Evolutionary conservation across 2,888 invertebrate species (phyloP), one percentile per base, ranked within the genome.

Genomic region (Catotricha subobsoleta): DNA sequence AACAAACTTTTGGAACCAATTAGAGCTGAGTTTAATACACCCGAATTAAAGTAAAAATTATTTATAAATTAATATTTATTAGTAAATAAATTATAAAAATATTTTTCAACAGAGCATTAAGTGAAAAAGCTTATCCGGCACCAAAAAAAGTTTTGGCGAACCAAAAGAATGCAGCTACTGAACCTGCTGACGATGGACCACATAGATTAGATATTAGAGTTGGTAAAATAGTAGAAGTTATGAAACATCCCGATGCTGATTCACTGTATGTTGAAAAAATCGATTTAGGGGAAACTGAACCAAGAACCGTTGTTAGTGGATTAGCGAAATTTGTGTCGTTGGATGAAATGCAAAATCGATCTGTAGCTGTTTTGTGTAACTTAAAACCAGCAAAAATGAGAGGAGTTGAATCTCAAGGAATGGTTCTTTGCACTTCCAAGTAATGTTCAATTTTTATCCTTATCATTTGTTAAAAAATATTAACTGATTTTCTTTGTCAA

Each of bases 361-460:
- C 84, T 62, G 95, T 94, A 5, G 81, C 97, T 4, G 86, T 97
- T 3, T 65, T 98, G 39, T 92, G 92, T 51, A 98, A 98, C 62
- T 70, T 98, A 39, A 98, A 98, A 65, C 80, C 97, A 28, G 91
- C 90, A 12, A 97, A 94, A 69, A 86, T 97, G 79, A 71, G 94
- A 48, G 92, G 94, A 39, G 67, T 94, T 21, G 76, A 82, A 50
- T 92, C 92, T 0, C 77, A 80, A 57, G 94, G 90, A 46, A 92
- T 94, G 91, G 83, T 94, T 28, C 67, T 94, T 37, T 92, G 91
- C 67, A 88, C 90, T 13, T 88, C 87, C 76, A 57, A 64, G 29
- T n/a, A 2, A 33, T 10, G 10, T 34, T 20, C 2, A 5, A 20
- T 34, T 34, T 13, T 5, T 34, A 16, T 30, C 15, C 6, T 10